Evolutionary conservation across 2,113 vertebrate species (phyloP).

Genomic region (Isurus oxyrinchus): DNA sequence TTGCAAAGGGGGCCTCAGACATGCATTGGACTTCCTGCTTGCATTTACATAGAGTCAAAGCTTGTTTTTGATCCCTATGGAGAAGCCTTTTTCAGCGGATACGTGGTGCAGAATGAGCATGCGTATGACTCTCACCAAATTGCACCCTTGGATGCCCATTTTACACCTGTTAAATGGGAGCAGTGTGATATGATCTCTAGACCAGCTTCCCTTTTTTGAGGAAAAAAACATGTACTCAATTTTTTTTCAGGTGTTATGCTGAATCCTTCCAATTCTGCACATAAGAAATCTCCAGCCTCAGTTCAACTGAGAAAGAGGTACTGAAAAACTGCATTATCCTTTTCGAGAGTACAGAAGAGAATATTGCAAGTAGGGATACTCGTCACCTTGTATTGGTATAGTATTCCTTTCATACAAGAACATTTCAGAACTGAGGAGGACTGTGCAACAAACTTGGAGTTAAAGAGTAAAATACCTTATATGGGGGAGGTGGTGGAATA

Average conservation of each 20-base stretch:
- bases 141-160: neutral
- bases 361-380: neutral
- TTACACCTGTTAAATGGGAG: neutral
- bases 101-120: neutral
- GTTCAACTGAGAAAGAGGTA: neutral
- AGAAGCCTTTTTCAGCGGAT: neutral
- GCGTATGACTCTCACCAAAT: neutral
- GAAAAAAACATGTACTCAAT: neutral
- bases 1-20: neutral
- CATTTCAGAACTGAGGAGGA: neutral
- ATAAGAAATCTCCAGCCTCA: neutral
- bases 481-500: too few species aligned
- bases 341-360: neutral
- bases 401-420: neutral
- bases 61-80: neutral
- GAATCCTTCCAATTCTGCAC: neutral
- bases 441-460: too few species aligned
- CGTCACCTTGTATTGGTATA: neutral
- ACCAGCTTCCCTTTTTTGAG: neutral
- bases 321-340: neutral
- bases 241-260: neutral
- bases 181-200: neutral
- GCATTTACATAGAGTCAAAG: neutral
- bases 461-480: too few species aligned
- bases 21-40: neutral